phyloP scores from a whole-genome alignment of 1,140 invertebrate genomes.

The Euwallacea similis region DNA sequence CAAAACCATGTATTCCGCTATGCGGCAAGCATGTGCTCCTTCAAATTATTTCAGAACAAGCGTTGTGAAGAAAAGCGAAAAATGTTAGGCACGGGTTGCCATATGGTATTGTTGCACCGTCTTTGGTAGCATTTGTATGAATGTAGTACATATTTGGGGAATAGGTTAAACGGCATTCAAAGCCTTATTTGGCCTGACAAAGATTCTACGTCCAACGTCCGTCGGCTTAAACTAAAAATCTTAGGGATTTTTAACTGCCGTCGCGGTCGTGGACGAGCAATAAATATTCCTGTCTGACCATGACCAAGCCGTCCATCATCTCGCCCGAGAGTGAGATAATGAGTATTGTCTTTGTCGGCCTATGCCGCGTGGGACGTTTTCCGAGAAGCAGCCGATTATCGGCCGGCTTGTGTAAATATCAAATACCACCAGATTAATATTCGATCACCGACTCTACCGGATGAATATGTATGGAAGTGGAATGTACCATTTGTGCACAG shows the following conservation, averaged over 20 bases:
- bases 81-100: no score
- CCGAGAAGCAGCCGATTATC: slow-evolving; percentile 31
- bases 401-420: slow-evolving; percentile 22
- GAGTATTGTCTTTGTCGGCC: slow-evolving; percentile 35
- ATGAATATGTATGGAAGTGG: background rate
- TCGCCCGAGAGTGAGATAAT: slow-evolving; percentile 38
- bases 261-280: slow-evolving; percentile 8
- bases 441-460: background rate
- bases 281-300: slow-evolving; percentile 25
- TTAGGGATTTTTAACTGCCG: background rate
- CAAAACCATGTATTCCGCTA: no score
- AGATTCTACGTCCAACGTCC: no score
- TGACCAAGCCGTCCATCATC: slow-evolving; percentile 31
- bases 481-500: slow-evolving; percentile 1
- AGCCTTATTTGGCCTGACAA: no score
- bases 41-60: no score
- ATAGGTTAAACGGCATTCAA: no score
- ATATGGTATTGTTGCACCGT: no score
- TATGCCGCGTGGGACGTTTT: slow-evolving; percentile 22
- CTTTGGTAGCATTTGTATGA: no score
- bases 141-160: no score
- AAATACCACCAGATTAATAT: slow-evolving; percentile 29
- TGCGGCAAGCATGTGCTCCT: no score
- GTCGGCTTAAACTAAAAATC: no score
- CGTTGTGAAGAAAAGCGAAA: no score